Evolutionary conservation across 2,888 invertebrate species (phyloP), one percentile per base, ranked within the genome.

Genomic region (Mystacides longicornis): DNA sequence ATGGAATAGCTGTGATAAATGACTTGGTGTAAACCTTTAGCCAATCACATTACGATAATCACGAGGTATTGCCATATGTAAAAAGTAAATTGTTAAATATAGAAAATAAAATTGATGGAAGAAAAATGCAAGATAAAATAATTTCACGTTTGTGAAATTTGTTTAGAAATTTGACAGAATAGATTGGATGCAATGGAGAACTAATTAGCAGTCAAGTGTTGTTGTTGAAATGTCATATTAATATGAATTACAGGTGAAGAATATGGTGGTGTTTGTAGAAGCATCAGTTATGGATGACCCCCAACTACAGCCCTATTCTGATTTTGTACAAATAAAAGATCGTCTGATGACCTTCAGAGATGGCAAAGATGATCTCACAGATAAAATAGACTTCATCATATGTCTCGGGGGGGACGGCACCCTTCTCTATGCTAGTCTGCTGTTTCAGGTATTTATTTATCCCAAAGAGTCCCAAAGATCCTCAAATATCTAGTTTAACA

Each of bases 381-480:
- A 95, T 73, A 92, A 93, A 71, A 94, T 97, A 62, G 97, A 97
- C 75, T 95, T 97, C 69, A 95, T 97, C 65, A 88, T 97, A 57
- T 96, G 96, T 67, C 78, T 97, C 47, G 97, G 97, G 1, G 97
- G 97, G 11, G 97, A 97, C 70, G 97, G 97, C n/a, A 97, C 97
- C 0, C 75, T 97, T 18, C 74, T 97, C 11, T 95, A 97, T 68
- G 97, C 96, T 52, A 94, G 95, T 66, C 85, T 95, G 47, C 75
- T 97, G 47, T 97, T 97, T 68, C 91, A 77, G 70, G 77, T 75
- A 55, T 1, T 22, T 14, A 47, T n/a, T 31, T 43, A 5, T 43
- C 3, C 4, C 43, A n/a, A 43, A 7, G 47, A 47, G 9, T n/a
- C 20, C 47, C 2, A 47, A 18, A 14, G 2, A 47, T 27, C 11